Base-by-base conservation (phyloP, 64 coral and sea anemone species). In the Montipora capricornis region DNA sequence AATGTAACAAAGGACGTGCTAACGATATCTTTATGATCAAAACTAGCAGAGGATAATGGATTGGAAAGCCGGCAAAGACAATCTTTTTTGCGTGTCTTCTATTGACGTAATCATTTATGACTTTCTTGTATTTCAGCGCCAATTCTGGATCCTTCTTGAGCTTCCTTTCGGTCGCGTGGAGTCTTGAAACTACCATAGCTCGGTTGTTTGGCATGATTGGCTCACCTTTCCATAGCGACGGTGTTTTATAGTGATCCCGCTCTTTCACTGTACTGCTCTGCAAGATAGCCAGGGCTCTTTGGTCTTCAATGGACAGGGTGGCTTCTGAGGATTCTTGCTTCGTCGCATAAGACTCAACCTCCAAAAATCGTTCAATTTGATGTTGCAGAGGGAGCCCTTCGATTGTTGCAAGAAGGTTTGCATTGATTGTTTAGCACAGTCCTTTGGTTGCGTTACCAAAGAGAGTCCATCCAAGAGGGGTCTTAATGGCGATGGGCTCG, bases 301-400 rank as follows among this genome's bases (percentile, higher is more conserved):
- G n/a, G 60, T 95, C 93, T 70, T 95, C 74, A 45, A 16, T 3
- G 8, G 92, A 94, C 37, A 84, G 1, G 47, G 13, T 3, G 3
- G n/a, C 5, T 17, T 80, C 47, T 7, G 16, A 80, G 77, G 48
- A 48, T 6, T 5, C 77, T 51, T 57, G 77, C 52, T 55, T 55
- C 37, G 64, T 37, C 13, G 37, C 86, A 17, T 88, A 91, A 14
- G 89, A 91, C 4, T 91, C 45, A 19, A 73, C 52, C 49, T 73
- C 89, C 78, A 62, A 91, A 60, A 91, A 91, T 57, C 89, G 37
- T 73, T 91, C 75, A 69, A 91, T 47, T 80, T 91, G 46, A 12
- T 91, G 17, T 1, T 81, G 58, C 58, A 91, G 61, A 19, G 47
- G 44, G 9, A 8, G 12, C 11, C 13, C 68, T 69, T 79, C 8